Conservation (phyloP, 2,113 vertebrate species). For the Gopherus flavomarginatus region DNA sequence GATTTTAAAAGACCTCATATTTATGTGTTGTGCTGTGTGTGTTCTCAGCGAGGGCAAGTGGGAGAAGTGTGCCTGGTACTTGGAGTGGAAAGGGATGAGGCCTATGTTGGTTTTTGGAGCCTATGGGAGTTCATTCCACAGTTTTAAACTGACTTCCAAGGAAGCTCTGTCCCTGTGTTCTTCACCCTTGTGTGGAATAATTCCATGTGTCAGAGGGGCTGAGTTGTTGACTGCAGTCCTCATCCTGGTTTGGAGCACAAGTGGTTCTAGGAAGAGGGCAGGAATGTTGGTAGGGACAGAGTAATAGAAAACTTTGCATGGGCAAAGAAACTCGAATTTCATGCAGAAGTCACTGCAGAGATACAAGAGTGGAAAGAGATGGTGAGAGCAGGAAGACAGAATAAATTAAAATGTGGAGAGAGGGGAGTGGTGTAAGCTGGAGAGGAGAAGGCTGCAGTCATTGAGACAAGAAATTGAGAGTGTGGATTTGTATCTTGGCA, state of each 20-base stretch:
- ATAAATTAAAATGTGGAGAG: not conserved
- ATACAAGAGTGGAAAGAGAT: not conserved
- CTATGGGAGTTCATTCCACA: not conserved
- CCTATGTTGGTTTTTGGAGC: not conserved
- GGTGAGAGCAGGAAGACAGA: not conserved
- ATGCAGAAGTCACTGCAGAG: not conserved
- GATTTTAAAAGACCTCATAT: not conserved
- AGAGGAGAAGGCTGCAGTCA: not conserved
- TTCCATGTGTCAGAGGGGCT: not conserved
- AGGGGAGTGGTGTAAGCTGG: fast-evolving
- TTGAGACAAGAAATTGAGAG: not conserved
- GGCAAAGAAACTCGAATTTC: not conserved
- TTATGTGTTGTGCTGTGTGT: not conserved
- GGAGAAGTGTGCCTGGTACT: not conserved
- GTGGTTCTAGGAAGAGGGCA: not conserved
- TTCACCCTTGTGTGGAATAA: too few relatives aligned
- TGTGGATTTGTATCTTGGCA: not conserved
- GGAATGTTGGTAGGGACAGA: not conserved
- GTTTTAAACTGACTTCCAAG: not conserved
- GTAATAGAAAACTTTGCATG: not conserved
- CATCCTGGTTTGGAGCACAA: not conserved
- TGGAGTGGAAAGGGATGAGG: not conserved
- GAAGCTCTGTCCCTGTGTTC: not conserved
- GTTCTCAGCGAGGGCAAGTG: not conserved
- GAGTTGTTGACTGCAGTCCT: not conserved